phyloP scores from a whole-genome alignment of 2,888 invertebrate species.

The Epinotia brunnichana region DNA sequence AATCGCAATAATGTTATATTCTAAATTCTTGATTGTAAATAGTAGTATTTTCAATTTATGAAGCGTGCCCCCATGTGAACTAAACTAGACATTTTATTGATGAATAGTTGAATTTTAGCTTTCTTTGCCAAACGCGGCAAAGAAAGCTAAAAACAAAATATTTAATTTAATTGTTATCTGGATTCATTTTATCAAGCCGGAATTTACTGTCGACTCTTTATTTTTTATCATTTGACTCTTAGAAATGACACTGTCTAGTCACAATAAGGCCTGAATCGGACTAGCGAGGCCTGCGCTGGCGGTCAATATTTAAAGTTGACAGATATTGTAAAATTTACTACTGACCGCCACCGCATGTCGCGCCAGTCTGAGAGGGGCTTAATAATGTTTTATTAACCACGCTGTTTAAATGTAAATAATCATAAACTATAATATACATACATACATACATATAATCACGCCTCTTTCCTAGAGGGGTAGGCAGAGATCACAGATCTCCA shows the following conservation, averaged over 20 bases:
- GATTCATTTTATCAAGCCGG: background rate
- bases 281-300: too few species aligned
- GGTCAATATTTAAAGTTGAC: too few species aligned
- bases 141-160: too few species aligned
- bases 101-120: too few species aligned
- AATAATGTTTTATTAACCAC: too few species aligned
- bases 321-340: too few species aligned
- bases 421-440: background rate
- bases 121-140: background rate
- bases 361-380: too few species aligned
- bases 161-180: background rate
- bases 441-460: too few species aligned
- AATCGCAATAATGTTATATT: background rate
- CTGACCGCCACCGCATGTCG: too few species aligned
- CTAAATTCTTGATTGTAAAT: background rate
- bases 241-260: conserved; percentile 24
- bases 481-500: too few species aligned
- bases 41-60: too few species aligned
- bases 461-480: too few species aligned
- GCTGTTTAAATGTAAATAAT: background rate
- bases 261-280: conserved; percentile 25
- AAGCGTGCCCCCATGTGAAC: background rate
- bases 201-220: background rate
- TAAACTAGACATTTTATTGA: background rate
- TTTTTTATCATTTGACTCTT: background rate